Base-by-base conservation (phyloP, 2,113 vertebrate species). In the Erinaceus europaeus region DNA sequence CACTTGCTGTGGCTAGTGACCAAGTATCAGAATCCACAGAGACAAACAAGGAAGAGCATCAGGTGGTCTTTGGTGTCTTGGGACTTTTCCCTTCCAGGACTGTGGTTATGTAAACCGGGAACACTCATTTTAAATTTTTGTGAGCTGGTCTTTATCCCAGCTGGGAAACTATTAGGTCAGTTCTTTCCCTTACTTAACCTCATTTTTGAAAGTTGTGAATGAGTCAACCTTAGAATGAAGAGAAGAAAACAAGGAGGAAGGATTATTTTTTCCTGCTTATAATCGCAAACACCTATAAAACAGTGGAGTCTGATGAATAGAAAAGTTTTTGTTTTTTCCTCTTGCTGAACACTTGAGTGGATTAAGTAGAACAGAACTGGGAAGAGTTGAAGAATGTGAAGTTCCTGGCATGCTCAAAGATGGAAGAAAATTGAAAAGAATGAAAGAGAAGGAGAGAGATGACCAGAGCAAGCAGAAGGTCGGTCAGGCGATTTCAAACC, bases 131-230 rank as follows among this genome's bases (percentile, higher is more conserved):
- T 11, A 46, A 73, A 81, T 80, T 14, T 21, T 79, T 61, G 21
- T 73, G 29, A 87, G 23, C 65, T 48, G 61, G 34, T 77, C 11
- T 13, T 89, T 55, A 76, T 87, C 23, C 64, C n/a, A 76, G 27
- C 36, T 89, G 62, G 64, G 17, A 84, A 38, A 72, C 75, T 68
- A 48, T 38, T 74, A 73, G 40, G 38, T 71, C 17, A 36, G 13
- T 79, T 89, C 21, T 64, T 50, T 93, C 9, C 14, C 40, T 79
- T 65, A 76, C 36, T 42, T 84, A 86, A 79, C 42, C 15, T 84
- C 69, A 55, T 38, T 87, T n/a, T 90, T 50, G 42, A 87, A 84
- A 87, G 81, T 72, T 87, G n/a, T 61, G 20, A 74, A 32, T 74
- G 32, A 82, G 75, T 67, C 42, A 83, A 50, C 27, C 21, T 74